Base-by-base conservation (phyloP, 2,888 invertebrate species). In the Nomada hirtipes region DNA sequence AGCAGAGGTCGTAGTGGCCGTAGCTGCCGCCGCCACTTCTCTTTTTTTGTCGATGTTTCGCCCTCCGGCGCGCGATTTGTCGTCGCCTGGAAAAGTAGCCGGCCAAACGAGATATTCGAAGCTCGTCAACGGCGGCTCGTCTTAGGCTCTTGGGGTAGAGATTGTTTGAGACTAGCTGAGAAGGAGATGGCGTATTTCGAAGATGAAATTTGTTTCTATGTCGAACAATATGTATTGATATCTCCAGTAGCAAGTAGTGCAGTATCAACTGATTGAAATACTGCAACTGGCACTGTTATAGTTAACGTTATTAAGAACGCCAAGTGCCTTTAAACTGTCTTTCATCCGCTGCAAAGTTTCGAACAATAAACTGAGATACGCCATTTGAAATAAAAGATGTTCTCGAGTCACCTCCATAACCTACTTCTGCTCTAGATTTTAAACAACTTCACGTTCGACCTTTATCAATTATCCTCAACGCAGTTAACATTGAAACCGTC, bases 1-100 rank as follows among this genome's bases (percentile, higher is more conserved):
- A 82, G 42, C 53, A 52, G 20, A 55, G 76, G 53, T n/a, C 36
- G 60, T 26, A 74, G 61, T 76, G 74, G 73, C 82, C 77, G 57
- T 53, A 59, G 36, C 68, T 57, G 67, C 26, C 18, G 29, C 13
- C 59, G 59, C 23, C 36, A 11, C 67, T 42, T 42, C 57, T 44
- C n/a, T 29, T 18, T 29, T 18, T 2, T 50, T 26, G 52, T 42
- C 57, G 72, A 80, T 61, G 55, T 23, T 42, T 15, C 23, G 29
- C 52, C 13, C 70, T 47, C 50, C 50, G 15, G 18, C 18, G 9
- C 20, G 23, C 63, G 57, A 68, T 71, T 57, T 67, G 2, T 44
- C 42, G 26, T 42, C 15, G 44, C 26, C 63, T 55, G 53, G n/a
- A 26, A 64, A 20, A 23, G 23, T 65, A n/a, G 9, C 20, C 18